phyloP scores from a whole-genome alignment of 2,113 vertebrate species.

The Podarcis muralis region DNA sequence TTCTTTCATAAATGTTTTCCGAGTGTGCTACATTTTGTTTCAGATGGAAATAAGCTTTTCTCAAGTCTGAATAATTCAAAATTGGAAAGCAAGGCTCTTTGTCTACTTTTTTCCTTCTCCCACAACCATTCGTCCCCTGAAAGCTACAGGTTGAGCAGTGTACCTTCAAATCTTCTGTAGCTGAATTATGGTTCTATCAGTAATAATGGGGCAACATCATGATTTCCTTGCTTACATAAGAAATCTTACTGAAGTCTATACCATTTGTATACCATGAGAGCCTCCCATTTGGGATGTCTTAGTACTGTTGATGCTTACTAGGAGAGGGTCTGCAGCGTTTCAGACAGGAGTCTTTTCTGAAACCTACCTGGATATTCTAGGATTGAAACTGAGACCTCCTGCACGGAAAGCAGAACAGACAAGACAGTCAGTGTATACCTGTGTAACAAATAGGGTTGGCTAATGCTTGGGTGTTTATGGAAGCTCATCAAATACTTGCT shows the following conservation, averaged over 20 bases:
- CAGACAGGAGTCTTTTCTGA: too few relatives aligned
- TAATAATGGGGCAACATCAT: background rate
- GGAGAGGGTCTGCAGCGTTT: too few relatives aligned
- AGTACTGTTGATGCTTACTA: too few relatives aligned
- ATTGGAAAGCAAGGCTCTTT: background rate
- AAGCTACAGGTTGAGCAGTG: background rate
- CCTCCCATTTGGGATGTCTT: background rate
- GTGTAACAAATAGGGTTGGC: background rate
- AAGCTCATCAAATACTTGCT: background rate
- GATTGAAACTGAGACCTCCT: too few relatives aligned
- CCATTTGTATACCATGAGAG: background rate
- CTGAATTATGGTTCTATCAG: background rate
- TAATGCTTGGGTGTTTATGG: fast-evolving
- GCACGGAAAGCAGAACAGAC: too few relatives aligned
- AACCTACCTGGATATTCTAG: too few relatives aligned
- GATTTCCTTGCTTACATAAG: fast-evolving
- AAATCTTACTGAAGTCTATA: background rate
- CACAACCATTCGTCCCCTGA: background rate
- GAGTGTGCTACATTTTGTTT: background rate
- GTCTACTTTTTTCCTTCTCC: background rate
- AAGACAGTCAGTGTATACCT: background rate
- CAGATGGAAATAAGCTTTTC: background rate
- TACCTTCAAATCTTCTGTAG: background rate
- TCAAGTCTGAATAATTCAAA: background rate
- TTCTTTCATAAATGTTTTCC: background rate